Evolutionary conservation across 1,140 invertebrate genomes (phyloP).

Genomic region (Galleria mellonella): DNA sequence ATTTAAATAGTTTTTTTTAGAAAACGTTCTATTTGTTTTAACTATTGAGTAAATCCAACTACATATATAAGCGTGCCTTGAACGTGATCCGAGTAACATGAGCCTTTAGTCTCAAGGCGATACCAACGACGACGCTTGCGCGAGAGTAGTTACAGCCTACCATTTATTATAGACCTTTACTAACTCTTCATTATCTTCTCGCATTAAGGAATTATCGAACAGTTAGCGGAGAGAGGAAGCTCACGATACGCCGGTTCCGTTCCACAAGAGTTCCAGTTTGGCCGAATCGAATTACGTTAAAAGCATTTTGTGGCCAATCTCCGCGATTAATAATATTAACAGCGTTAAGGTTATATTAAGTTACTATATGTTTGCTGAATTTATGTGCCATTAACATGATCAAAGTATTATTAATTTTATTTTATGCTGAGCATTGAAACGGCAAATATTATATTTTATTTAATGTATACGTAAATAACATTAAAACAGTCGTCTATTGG

Average conservation of each 20-base stretch:
- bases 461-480: too few relatives aligned
- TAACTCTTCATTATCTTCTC: conserved; percentile 19
- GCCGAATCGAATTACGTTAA: conserved; percentile 67
- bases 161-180: conserved; percentile 35
- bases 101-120: conserved; percentile 62
- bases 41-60: not conserved
- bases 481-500: too few relatives aligned
- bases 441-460: too few relatives aligned
- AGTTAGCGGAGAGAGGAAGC: conserved; percentile 19
- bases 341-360: conserved; percentile 32
- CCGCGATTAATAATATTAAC: conserved; percentile 63
- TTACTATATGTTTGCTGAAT: conserved; percentile 21
- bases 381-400: too few relatives aligned
- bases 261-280: conserved; percentile 52
- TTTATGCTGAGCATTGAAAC: too few relatives aligned
- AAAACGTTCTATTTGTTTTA: not conserved
- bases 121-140: conserved; percentile 40
- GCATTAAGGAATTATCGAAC: conserved; percentile 19
- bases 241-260: conserved; percentile 42
- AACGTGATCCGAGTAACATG: conserved; percentile 68
- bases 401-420: too few relatives aligned
- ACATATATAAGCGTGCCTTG: conserved; percentile 41
- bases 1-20: too few relatives aligned
- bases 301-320: conserved; percentile 65
- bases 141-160: conserved; percentile 27